Evolutionary conservation across 2,113 vertebrate species (phyloP).

Genomic region (Cynocephalus volans): DNA sequence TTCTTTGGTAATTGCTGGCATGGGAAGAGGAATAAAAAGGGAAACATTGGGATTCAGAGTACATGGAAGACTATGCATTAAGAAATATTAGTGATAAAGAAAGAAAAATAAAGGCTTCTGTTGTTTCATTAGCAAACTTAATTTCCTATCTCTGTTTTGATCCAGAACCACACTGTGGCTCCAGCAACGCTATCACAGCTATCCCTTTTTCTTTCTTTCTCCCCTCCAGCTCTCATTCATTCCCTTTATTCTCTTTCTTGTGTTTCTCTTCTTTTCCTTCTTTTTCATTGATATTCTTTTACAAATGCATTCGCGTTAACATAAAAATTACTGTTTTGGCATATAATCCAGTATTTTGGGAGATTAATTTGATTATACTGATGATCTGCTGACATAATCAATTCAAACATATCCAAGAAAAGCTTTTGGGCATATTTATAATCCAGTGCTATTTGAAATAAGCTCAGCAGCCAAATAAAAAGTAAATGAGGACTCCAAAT

Average conservation of each 20-base stretch:
- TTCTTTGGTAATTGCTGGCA: background rate
- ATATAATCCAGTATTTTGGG: background rate
- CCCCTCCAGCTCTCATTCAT: background rate
- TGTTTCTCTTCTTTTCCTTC: background rate
- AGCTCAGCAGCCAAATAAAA: conserved; percentile 25
- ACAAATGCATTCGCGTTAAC: background rate
- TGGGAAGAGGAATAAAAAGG: background rate
- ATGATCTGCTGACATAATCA: background rate
- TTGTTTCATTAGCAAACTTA: conserved; percentile 8
- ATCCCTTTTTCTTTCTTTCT: background rate
- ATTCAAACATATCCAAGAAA: conserved; percentile 37
- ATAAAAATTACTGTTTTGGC: conserved; percentile 8
- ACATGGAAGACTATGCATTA: background rate
- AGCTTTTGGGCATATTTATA: background rate
- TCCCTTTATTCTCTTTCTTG: background rate
- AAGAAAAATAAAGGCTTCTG: background rate
- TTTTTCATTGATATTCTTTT: conserved; percentile 14
- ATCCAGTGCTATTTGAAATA: conserved; percentile 1
- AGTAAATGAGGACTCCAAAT: background rate
- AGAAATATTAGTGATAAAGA: background rate
- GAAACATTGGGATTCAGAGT: background rate
- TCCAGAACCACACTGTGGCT: background rate
- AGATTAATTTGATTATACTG: background rate
- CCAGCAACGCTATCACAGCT: background rate
- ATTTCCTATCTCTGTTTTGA: background rate